Base-by-base conservation (phyloP, 2,113 vertebrate species). In the Arothron firmamentum region DNA sequence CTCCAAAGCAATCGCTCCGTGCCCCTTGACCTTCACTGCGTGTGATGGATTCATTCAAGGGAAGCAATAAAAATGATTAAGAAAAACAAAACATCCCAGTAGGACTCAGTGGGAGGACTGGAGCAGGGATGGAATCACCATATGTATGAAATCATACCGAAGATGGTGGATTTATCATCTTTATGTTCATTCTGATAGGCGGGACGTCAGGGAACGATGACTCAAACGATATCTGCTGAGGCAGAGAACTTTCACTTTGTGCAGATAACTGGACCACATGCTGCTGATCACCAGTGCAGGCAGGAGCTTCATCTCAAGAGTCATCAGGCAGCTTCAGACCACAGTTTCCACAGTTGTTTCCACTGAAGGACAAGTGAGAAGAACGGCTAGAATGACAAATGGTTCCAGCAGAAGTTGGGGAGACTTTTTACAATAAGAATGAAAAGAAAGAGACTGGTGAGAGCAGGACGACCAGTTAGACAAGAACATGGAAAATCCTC, bases 21-120 rank as follows among this genome's bases (percentile, higher is more conserved):
- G 53, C 47, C 19, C 43, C 19, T 56, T 47, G 19, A 15, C 28
- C 25, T 12, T 57, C 16, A 18, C 12, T 41, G 41, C 46, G 51
- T 71, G 38, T 25, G 48, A 60, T 64, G 49, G 51, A 72, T 74
- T 63, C 28, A 61, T 63, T 65, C 28, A 56, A 46, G 51, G 18
- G 25, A 13, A 9, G 45, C 48, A 31, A 70, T 48, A 53, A 65
- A 61, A 78, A 69, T 61, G 12, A 60, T 57, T 59, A 55, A 52
- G 41, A 55, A 72, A 54, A 79, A 65, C 51, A 66, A 53, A 72
- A 61, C 17, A 53, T 21, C 20, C 56, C 10, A 1, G 42, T 3
- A 8, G 9, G 19, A 53, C 47, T 65, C 21, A 67, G 52, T 11
- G 56, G 55, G 20, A 0, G 34, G 53, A 46, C 7, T 48, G 19